phyloP scores from a whole-genome alignment of 2,888 invertebrate species.

The Caenorhabditis imperialis region DNA sequence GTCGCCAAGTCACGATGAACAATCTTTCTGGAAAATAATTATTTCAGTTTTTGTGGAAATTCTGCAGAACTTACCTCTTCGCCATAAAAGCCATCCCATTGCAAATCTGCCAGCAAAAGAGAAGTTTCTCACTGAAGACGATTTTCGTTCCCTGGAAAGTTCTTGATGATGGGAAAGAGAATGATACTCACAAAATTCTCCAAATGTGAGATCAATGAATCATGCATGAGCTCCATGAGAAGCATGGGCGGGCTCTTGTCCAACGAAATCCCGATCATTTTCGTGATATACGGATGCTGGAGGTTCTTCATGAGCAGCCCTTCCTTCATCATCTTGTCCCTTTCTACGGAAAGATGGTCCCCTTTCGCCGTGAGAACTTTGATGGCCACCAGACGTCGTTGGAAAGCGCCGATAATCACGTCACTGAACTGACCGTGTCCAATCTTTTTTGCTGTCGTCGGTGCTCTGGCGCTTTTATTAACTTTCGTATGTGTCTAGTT shows the following conservation, averaged over 20 bases:
- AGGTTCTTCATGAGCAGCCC: conserved; percentile 32
- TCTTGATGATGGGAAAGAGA: not conserved
- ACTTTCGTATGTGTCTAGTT: not conserved
- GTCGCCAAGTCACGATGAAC: conserved; percentile 58
- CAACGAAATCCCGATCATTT: conserved; percentile 29
- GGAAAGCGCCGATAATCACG: conserved; percentile 27
- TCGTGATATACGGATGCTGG: conserved; percentile 39
- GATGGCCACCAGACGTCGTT: conserved; percentile 29
- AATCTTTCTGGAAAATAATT: conserved; percentile 16
- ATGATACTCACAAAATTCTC: conserved; percentile 2
- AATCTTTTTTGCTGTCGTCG: not conserved
- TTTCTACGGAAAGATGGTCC: conserved; percentile 4
- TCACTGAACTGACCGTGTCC: conserved; percentile 36
- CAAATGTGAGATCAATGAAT: not conserved
- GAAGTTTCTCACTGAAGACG: conserved; percentile 22
- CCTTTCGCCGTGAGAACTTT: conserved; percentile 19
- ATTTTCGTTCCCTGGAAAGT: conserved; percentile 20
- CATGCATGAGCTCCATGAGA: conserved; percentile 35
- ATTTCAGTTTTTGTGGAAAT: not conserved
- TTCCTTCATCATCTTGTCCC: conserved; percentile 34
- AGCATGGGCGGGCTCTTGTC: conserved; percentile 25
- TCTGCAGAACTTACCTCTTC: conserved; percentile 1
- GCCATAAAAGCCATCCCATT: conserved; percentile 25
- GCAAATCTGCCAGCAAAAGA: conserved; percentile 30
- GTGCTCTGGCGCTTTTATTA: not conserved